A percentile compares a stretch with the other conserved stretches of the same genome.
Evolutionary conservation across 2,113 vertebrate species (phyloP).

Genomic region (Piaya cayana): DNA sequence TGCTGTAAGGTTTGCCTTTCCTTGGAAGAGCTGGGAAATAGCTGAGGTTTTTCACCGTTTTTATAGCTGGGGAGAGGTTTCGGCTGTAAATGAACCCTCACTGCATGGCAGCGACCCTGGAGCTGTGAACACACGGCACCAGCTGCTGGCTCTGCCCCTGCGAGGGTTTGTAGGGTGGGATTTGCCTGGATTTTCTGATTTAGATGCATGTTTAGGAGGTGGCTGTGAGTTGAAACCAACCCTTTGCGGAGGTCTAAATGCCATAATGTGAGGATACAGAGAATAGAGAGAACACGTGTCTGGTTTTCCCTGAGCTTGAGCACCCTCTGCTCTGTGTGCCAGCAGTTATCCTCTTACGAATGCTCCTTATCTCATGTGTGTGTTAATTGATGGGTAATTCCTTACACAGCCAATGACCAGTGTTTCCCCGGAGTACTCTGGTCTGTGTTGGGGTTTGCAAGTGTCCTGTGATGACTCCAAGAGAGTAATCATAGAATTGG

Average conservation of each 20-base stretch:
- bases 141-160: not conserved
- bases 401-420: not conserved
- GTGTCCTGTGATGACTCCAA: not conserved
- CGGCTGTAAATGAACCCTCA: not conserved
- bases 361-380: not conserved
- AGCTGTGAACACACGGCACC: not conserved
- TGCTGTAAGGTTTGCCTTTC: not conserved
- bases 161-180: not conserved
- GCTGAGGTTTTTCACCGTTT: not conserved
- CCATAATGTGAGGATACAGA: not conserved
- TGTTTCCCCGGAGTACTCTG: not conserved
- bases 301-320: not conserved
- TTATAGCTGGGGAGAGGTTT: not conserved
- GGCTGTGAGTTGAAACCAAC: not conserved
- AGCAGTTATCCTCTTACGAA: not conserved
- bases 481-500: not conserved
- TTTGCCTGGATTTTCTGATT: not conserved
- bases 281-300: not conserved
- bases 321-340: not conserved
- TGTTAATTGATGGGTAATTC: not conserved
- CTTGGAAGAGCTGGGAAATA: not conserved
- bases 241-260: not conserved
- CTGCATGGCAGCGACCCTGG: not conserved
- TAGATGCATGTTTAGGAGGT: not conserved
- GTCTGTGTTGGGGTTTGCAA: not conserved